Evolutionary conservation across 2,113 vertebrate species (phyloP).

Genomic region (Sinocyclocheilus rhinocerous): DNA sequence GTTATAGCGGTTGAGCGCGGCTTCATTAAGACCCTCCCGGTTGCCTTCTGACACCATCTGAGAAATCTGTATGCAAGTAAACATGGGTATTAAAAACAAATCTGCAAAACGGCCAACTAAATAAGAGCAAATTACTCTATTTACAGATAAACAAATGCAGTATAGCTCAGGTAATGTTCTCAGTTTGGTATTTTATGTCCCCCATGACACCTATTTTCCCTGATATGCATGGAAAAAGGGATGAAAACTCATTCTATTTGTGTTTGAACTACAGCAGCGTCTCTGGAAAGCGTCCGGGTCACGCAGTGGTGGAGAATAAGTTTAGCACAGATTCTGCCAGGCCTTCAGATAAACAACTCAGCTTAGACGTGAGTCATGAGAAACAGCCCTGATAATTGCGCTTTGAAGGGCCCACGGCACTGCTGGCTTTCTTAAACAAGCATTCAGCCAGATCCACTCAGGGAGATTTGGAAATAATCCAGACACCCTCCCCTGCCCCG

Average conservation of each 20-base stretch:
- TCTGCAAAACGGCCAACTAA: not conserved
- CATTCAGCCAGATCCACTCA: constrained; percentile 24
- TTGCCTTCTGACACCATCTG: constrained; percentile 87
- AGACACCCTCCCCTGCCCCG: constrained; percentile 15
- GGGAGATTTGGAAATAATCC: constrained; percentile 32
- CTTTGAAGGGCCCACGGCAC: not conserved
- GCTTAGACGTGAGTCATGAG: constrained; percentile 21
- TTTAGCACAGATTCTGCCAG: constrained; percentile 23
- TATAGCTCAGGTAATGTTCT: constrained; percentile 1
- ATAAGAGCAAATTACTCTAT: not conserved
- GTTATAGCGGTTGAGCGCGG: constrained; percentile 86
- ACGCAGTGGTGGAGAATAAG: not conserved
- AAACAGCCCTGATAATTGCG: constrained; percentile 1
- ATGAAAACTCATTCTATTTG: not conserved
- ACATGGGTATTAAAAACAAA: constrained; percentile 6
- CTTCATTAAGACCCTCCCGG: constrained; percentile 86
- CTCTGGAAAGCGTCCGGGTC: constrained; percentile 13
- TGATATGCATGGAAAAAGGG: not conserved
- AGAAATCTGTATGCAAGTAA: constrained; percentile 81
- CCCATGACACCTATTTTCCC: not conserved
- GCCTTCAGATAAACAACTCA: constrained; percentile 14
- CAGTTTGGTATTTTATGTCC: not conserved
- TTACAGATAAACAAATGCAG: not conserved
- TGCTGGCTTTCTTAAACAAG: constrained; percentile 20
- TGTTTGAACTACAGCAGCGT: not conserved